A percentile compares a stretch with the other conserved stretches of the same genome.
Conservation (phyloP, 1,140 invertebrate genomes). For the Neotoxoptera formosana region DNA sequence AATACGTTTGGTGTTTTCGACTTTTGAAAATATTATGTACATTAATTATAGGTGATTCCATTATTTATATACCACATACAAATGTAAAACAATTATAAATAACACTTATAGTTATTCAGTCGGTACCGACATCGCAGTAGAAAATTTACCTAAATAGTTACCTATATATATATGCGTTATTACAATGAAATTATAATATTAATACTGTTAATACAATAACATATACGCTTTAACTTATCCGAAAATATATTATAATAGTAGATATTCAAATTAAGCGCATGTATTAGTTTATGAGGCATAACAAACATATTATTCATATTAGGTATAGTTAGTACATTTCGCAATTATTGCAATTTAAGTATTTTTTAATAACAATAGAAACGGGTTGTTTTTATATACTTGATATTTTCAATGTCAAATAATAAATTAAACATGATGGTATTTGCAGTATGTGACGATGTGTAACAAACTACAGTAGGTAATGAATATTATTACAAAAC, state of each 20-base stretch:
- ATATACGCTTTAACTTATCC: neutral
- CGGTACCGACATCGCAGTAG: too few relatives aligned
- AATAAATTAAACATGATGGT: neutral
- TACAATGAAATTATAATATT: too few relatives aligned
- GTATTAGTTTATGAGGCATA: neutral
- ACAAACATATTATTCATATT: neutral
- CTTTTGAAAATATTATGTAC: too few relatives aligned
- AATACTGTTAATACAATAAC: neutral
- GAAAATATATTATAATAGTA: too few relatives aligned
- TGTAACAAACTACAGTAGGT: neutral
- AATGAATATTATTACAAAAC: neutral
- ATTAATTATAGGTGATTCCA: too few relatives aligned
- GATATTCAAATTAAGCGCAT: neutral
- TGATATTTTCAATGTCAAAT: conserved; percentile 14
- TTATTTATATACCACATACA: too few relatives aligned
- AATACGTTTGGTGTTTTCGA: too few relatives aligned
- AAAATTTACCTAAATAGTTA: too few relatives aligned
- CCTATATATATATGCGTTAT: too few relatives aligned
- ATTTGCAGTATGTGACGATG: neutral
- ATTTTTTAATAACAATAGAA: neutral
- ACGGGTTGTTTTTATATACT: neutral
- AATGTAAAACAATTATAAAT: too few relatives aligned
- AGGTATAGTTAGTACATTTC: neutral
- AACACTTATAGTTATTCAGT: too few relatives aligned
- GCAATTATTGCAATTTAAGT: neutral